Base-by-base conservation (phyloP, 2,113 vertebrate species). In the Arothron firmamentum region DNA sequence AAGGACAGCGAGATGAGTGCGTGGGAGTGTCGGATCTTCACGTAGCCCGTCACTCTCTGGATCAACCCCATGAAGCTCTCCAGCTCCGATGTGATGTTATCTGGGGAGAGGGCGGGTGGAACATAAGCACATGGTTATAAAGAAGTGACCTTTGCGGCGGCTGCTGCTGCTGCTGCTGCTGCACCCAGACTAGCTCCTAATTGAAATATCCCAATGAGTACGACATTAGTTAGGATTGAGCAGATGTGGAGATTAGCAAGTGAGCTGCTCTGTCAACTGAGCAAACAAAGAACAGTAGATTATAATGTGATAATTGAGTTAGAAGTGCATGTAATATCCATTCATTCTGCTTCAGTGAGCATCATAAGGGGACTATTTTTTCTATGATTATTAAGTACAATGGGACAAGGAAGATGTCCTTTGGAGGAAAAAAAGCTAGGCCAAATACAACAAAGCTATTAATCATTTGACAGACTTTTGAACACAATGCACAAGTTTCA, bases 21-120 rank as follows among this genome's bases (percentile, higher is more conserved):
- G 6, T 97, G 94, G 34, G 96, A 98, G 83, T 98, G 95, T 13
- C 93, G 94, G 68, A 99, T 98, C 90, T 94, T 95, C 84, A 99
- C 94, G 0, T 94, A 97, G 45, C 96, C 96, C 0, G 92, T 98
- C 52, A 99, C 96, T 5, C 90, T 96, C 89, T 98, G 94, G 28
- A 99, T 98, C 88, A 96, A 83, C 4, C 97, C 97, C 94, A 99
- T 94, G 76, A 98, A 98, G 72, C 90, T 97, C 91, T 99, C 97
- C 92, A 99, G 92, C 81, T 99, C 97, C 2, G 94, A 94, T 14
- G 95, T 95, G 2, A 99, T 98, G 83, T 98, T 98, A 87, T 93
- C 96, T 98, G 10, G 53, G 65, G 67, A 84, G 57, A 69, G 6
- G 47, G 34, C 25, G 13, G 45, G 52, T 77, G 19, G 20, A 52